Base-by-base conservation (phyloP, 2,888 invertebrate species). In the Bombyx huttoni region DNA sequence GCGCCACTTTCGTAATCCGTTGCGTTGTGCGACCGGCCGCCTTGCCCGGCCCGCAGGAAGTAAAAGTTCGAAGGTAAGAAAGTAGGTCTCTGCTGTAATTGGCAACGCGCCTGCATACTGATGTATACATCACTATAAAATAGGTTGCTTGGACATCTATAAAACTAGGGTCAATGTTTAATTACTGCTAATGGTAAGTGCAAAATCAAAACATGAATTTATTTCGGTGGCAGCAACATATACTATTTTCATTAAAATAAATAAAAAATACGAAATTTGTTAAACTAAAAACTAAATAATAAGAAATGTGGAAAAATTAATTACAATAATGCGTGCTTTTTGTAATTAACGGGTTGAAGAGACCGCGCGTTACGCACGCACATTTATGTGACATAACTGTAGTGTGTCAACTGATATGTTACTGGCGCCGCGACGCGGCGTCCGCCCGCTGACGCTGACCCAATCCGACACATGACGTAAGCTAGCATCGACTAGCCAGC, bases 41-140 rank as follows among this genome's bases (percentile, higher is more conserved):
- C 80, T 74, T 68, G 83, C 78, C 78, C 72, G 81, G 82, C 81
- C 85, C 86, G 85, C 85, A 88, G 88, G 88, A 88, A 88, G 88
- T 88, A 88, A 88, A 87, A 88, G 88, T 88, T 88, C 87, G 86
- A 86, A 87, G 88, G 85, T 87, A 87, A 85, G 88, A 87, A 88
- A 88, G 87, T 87, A 85, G 88, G 88, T 87, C 87, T 85, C 83
- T 75, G 64, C 78, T 84, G 82, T 82, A 86, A 85, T 86, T 86
- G 86, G 86, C 85, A 83, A 75, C 77, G 73, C 70, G 85, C 83
- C 82, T 86, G 86, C 84, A 85, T 88, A 81, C 79, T 84, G 81
- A 86, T 86, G 81, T 66, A 73, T 70, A 71, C 69, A 69, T 71
- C 70, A 61, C 65, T 24, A 24, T 66, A 67, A 80, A 80, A 81